Conservation (phyloP, 1,140 invertebrate species). For the Philopotamus ludificatus region DNA sequence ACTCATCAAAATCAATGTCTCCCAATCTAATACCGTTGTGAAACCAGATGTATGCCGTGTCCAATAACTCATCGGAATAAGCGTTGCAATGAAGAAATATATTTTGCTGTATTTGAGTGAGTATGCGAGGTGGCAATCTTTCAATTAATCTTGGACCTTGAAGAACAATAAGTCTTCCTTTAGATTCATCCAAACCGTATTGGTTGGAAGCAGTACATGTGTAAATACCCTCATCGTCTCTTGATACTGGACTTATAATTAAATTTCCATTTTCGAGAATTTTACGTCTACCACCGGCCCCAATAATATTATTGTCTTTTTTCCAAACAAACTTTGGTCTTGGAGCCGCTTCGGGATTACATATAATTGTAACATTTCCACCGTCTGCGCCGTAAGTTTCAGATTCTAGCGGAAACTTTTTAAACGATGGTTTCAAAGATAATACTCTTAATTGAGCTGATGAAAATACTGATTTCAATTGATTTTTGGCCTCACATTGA, state of each 20-base stretch:
- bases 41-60: constrained; percentile 87
- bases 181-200: constrained; percentile 77
- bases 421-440: constrained; percentile 84
- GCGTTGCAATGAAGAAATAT: constrained; percentile 79
- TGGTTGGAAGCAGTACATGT: constrained; percentile 84
- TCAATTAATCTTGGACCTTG: constrained; percentile 72
- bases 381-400: constrained; percentile 88
- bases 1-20: constrained; percentile 57
- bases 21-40: constrained; percentile 81
- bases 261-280: constrained; percentile 83
- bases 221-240: constrained; percentile 86
- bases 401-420: constrained; percentile 81
- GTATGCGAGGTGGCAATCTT: constrained; percentile 62
- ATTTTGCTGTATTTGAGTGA: constrained; percentile 67
- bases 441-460: constrained; percentile 87
- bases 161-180: constrained; percentile 80
- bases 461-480: constrained; percentile 81
- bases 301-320: constrained; percentile 82
- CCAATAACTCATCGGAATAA: constrained; percentile 75
- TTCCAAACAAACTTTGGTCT: constrained; percentile 87
- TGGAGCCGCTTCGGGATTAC: constrained; percentile 93
- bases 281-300: constrained; percentile 72
- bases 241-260: constrained; percentile 81
- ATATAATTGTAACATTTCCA: constrained; percentile 88
- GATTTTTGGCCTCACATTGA: constrained; percentile 89